phyloP scores from a whole-genome alignment of 2,888 invertebrate genomes.

The Pantelozetes paolii region DNA sequence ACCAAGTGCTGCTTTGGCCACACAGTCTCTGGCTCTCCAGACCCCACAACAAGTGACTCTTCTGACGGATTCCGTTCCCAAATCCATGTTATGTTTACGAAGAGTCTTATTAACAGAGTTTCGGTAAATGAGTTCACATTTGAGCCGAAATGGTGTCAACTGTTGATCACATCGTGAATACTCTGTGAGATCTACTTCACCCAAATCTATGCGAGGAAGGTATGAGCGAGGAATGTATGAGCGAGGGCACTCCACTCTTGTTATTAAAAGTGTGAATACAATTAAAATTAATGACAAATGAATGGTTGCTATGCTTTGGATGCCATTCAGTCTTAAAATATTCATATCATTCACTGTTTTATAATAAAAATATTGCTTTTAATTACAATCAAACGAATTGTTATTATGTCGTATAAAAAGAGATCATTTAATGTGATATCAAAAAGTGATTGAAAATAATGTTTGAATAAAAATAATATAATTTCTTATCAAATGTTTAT shows the following conservation, averaged over 20 bases:
- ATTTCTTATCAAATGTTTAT: slow-evolving; percentile 10
- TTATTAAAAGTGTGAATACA: neutral
- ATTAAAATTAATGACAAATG: neutral
- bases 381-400: too few species aligned
- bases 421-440: neutral
- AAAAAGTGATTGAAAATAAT: slow-evolving; percentile 14
- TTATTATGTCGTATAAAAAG: too few species aligned
- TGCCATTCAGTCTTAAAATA: neutral
- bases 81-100: neutral
- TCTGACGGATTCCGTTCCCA: neutral
- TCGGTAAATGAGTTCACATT: neutral
- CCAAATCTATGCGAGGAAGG: neutral
- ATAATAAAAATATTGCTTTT: too few species aligned
- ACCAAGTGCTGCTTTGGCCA: neutral
- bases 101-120: neutral
- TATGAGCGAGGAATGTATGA: neutral
- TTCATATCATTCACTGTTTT: neutral
- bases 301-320: neutral
- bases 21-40: slow-evolving; percentile 27
- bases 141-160: neutral
- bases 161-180: neutral
- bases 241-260: neutral
- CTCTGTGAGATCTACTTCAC: neutral
- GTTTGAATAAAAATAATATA: neutral
- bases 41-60: slow-evolving; percentile 14